Percentiles rank a stretch among this genome's conserved stretches.
Conservation (phyloP, 2,888 invertebrate species). For the Drosophila siamana region DNA sequence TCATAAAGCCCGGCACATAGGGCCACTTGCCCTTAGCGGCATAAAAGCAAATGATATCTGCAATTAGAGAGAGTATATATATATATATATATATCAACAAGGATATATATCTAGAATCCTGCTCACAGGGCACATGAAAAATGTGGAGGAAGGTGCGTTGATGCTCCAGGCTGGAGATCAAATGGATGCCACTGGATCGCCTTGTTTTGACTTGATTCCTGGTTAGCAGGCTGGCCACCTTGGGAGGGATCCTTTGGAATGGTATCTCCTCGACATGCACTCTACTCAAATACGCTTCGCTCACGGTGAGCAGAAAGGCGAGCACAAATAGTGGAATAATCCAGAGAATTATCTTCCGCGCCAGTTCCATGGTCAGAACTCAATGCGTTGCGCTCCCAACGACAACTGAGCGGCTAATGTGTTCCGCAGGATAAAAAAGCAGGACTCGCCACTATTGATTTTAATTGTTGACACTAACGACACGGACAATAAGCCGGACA, state of each 20-base stretch:
- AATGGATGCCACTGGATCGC: slow-evolving; percentile 70
- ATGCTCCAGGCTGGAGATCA: slow-evolving; percentile 77
- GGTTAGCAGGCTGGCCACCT: background rate
- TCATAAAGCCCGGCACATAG: slow-evolving; percentile 84
- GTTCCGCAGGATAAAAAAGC: slow-evolving; percentile 44
- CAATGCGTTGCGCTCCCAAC: slow-evolving; percentile 6
- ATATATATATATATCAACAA: too few relatives aligned
- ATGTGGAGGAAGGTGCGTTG: slow-evolving; percentile 82
- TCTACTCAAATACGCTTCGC: slow-evolving; percentile 72
- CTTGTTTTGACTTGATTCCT: background rate
- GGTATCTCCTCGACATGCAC: slow-evolving; percentile 79
- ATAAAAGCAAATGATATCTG: slow-evolving; percentile 84
- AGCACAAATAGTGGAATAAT: slow-evolving; percentile 71
- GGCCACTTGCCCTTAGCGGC: slow-evolving; percentile 85
- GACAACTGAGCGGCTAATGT: slow-evolving; percentile 54
- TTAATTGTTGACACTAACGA: slow-evolving; percentile 56
- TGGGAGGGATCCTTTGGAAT: slow-evolving; percentile 51
- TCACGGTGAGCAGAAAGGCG: slow-evolving; percentile 52
- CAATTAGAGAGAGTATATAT: background rate
- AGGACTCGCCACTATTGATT: slow-evolving; percentile 66
- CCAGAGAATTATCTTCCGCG: slow-evolving; percentile 52
- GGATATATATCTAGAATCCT: too few relatives aligned
- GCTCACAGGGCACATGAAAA: slow-evolving; percentile 84
- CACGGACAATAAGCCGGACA: background rate
- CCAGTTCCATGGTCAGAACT: slow-evolving; percentile 46